Conservation (phyloP, 2,113 vertebrate species). For the Chroicocephalus ridibundus region DNA sequence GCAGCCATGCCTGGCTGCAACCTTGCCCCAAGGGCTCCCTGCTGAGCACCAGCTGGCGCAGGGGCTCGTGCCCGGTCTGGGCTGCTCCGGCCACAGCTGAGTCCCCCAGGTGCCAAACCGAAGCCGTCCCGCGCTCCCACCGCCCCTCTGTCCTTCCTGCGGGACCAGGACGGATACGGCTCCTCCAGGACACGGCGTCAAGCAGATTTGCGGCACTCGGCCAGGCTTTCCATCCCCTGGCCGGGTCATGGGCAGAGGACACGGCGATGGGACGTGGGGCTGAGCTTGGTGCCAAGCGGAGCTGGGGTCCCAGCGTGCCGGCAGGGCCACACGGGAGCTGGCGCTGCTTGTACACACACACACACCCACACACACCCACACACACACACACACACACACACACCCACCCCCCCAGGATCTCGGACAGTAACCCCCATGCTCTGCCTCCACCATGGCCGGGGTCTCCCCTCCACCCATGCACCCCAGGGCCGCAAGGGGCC, state of each 20-base stretch:
- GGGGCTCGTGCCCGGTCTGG: accelerated
- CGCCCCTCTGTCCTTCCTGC: neutral
- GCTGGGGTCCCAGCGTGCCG: accelerated
- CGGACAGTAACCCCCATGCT: neutral
- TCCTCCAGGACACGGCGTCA: neutral
- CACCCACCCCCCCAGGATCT: too few relatives aligned
- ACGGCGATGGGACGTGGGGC: neutral
- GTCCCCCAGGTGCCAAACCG: neutral
- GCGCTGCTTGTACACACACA: neutral
- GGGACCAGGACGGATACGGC: neutral
- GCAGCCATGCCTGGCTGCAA: accelerated
- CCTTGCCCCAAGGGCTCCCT: neutral
- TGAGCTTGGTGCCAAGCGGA: neutral
- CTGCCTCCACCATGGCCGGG: neutral
- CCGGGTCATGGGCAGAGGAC: accelerated
- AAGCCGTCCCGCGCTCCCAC: accelerated
- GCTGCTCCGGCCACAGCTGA: neutral
- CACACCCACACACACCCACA: too few relatives aligned
- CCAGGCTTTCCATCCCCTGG: neutral
- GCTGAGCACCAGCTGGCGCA: neutral
- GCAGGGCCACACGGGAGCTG: neutral
- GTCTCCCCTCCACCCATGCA: neutral
- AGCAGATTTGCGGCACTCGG: accelerated
- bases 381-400: too few relatives aligned
- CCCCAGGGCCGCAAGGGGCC: neutral